phyloP scores from a whole-genome alignment of 2,797 vertebrate species.

The Sebastes iracundus region DNA sequence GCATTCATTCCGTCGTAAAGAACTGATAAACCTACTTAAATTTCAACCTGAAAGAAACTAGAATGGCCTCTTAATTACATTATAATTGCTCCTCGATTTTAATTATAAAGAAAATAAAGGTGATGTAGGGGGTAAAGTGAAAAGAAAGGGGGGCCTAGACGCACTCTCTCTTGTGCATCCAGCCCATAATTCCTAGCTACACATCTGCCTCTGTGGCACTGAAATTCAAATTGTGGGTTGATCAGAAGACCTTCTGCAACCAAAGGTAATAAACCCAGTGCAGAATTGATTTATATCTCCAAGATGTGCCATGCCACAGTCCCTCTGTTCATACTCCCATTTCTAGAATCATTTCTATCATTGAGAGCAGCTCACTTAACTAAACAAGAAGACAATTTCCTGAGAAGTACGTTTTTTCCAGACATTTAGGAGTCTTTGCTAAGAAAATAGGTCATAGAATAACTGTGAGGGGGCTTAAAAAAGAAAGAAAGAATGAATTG shows the following conservation, averaged over 20 bases:
- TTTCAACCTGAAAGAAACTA: neutral
- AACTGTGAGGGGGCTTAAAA: too few species aligned
- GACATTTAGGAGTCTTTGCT: too few species aligned
- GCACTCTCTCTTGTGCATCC: neutral
- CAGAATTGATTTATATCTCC: neutral
- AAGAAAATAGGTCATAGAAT: too few species aligned
- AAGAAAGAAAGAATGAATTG: too few species aligned
- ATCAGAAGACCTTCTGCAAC: neutral
- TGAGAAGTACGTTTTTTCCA: too few species aligned
- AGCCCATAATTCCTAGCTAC: neutral
- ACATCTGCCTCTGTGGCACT: neutral
- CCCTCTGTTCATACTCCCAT: too few species aligned
- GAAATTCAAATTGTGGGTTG: neutral
- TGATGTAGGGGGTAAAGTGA: neutral
- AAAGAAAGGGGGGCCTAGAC: neutral
- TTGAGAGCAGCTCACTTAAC: too few species aligned
- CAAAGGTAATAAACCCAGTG: neutral
- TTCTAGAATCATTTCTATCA: rapidly evolving
- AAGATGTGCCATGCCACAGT: too few species aligned
- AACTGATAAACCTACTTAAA: neutral
- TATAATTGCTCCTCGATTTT: neutral
- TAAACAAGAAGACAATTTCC: too few species aligned
- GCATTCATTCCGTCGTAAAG: neutral
- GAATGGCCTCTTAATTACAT: neutral
- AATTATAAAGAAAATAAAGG: neutral